Percentiles rank a stretch among this genome's conserved stretches.
These are phyloP conservation scores for Drosophila niveifrons DNA, from an alignment of 2,888 invertebrate genomes.

Conservation along the genomic window DNA sequence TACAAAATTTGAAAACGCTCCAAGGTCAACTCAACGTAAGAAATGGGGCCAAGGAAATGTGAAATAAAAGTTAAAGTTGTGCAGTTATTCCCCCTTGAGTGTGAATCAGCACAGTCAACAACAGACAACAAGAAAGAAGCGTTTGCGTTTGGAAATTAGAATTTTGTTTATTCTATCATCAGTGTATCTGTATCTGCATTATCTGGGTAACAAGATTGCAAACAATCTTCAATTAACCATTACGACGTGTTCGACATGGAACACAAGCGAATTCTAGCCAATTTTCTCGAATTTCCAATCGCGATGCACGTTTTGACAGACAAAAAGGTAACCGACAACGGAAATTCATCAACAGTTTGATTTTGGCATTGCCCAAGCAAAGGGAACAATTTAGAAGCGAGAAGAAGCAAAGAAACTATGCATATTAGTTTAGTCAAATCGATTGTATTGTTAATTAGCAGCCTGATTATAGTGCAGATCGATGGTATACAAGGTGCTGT, in stretches of 20 bases:
- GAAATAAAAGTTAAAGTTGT: neutral
- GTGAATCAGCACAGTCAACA: slow-evolving; percentile 23
- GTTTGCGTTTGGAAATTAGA: slow-evolving; percentile 41
- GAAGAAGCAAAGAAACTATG: slow-evolving; percentile 23
- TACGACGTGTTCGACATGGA: slow-evolving; percentile 59
- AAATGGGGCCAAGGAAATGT: slow-evolving; percentile 41
- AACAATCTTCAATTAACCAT: slow-evolving; percentile 76
- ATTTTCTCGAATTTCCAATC: slow-evolving; percentile 43
- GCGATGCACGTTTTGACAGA: slow-evolving; percentile 26
- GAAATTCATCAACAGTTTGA: slow-evolving; percentile 58
- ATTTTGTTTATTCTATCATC: slow-evolving; percentile 35
- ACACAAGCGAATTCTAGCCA: slow-evolving; percentile 62
- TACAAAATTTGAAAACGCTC: slow-evolving; percentile 4
- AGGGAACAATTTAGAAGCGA: neutral
- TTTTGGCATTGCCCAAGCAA: slow-evolving; percentile 27
- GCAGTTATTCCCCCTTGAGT: slow-evolving; percentile 29
- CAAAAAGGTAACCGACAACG: slow-evolving; percentile 66
- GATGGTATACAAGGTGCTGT: slow-evolving; percentile 67
- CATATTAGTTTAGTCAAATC: slow-evolving; percentile 51
- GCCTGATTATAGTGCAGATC: slow-evolving; percentile 67
- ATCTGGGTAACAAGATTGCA: slow-evolving; percentile 26
- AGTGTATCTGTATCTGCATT: slow-evolving; percentile 24
- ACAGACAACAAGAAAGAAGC: slow-evolving; percentile 10
- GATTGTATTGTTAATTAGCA: slow-evolving; percentile 47
- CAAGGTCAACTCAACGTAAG: neutral